Base-by-base conservation (phyloP, 2,113 vertebrate species). In the Bubo blakistoni region DNA sequence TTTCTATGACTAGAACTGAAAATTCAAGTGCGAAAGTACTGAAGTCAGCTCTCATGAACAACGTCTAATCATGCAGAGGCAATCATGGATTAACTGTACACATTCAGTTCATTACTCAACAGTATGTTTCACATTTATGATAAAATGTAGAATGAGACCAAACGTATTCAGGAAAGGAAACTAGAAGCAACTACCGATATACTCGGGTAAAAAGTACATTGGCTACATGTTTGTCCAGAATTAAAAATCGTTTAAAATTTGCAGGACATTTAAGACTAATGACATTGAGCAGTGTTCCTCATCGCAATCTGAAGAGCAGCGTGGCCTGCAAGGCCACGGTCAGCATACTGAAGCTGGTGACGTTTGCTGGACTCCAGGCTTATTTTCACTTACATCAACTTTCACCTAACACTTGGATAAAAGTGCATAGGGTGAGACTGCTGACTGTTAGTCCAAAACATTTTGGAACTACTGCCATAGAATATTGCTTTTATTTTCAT, bases 361-460 rank as follows among this genome's bases (percentile, higher is more conserved):
- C 0, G 0, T 57, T 49, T 66, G 26, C 51, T 44, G 36, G 67
- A 70, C 59, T 57, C 51, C 46, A 49, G 58, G 55, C 13, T 91
- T 66, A 81, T 49, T 81, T 52, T 81, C 71, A 52, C 32, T 61
- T 42, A 25, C 22, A 58, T 22, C 47, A 83, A 38, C 47, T 83
- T 88, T 83, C 80, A 88, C 44, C 62, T 51, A 55, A 63, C 17
- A 21, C 25, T 67, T 1, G 3, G 13, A 32, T 82, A 55, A 82
- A 85, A 83, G 36, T 0, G 0, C 44, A 29, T 0, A 42, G 14
- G 11, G 24, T 24, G 18, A 52, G 26, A 88, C 8, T 34, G 40
- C 32, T 62, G 16, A 36, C 44, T 72, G 32, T 17, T 54, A 51
- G 38, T 26, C 32, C 82, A 44, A 80, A 89, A 49, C 9, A 57